These are phyloP conservation scores for Regulus satrapa DNA, from an alignment of 2,113 vertebrate species.

Conservation along the genomic window DNA sequence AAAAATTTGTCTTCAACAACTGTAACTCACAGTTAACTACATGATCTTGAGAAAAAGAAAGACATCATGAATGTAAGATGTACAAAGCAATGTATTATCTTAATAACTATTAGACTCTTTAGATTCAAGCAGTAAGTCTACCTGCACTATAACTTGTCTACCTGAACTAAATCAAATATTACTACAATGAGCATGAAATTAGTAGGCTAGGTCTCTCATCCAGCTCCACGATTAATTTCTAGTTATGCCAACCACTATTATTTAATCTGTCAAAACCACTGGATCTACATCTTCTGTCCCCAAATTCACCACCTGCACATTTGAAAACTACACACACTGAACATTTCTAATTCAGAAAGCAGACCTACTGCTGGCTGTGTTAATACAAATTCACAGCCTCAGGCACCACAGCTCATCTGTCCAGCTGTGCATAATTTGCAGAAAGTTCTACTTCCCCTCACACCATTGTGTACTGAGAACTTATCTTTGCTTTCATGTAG, in stretches of 20 bases:
- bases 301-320: background rate
- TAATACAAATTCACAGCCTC: constrained; percentile 52
- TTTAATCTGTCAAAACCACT: constrained; percentile 4
- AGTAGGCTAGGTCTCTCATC: background rate
- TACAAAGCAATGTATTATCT: background rate
- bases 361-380: constrained; percentile 30
- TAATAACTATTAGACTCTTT: background rate
- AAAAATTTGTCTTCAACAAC: background rate
- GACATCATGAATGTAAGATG: background rate
- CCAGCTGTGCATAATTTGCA: constrained; percentile 52
- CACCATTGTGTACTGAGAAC: background rate
- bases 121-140: background rate
- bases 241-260: background rate
- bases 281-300: background rate
- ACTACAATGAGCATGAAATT: background rate
- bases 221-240: background rate
- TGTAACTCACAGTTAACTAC: background rate
- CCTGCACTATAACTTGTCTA: background rate
- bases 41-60: background rate
- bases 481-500: constrained; percentile 15
- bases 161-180: background rate
- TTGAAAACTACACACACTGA: background rate
- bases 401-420: constrained; percentile 1
- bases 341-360: background rate
- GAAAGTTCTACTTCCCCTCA: constrained; percentile 16